A percentile compares a stretch with the other conserved stretches of the same genome.
These are phyloP conservation scores for Mellilla xanthometata DNA, from an alignment of 2,888 invertebrate genomes.

Conservation along the genomic window DNA sequence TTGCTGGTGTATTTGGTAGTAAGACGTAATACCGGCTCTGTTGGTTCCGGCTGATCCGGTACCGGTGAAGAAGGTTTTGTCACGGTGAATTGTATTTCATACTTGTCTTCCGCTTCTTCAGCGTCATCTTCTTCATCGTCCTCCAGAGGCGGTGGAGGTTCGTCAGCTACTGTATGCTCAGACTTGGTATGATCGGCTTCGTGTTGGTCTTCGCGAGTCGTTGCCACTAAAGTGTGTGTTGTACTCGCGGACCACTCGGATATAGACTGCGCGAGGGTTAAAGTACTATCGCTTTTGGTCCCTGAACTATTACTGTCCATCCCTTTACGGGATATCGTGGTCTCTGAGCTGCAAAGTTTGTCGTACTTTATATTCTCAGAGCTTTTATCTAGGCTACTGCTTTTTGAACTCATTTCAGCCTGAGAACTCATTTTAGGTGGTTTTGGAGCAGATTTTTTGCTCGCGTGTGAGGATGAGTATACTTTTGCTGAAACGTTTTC, in stretches of 20 bases:
- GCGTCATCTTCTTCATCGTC: slow-evolving; percentile 20
- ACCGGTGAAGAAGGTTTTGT: slow-evolving; percentile 44
- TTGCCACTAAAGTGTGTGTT: slow-evolving; percentile 88
- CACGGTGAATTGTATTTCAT: slow-evolving; percentile 43
- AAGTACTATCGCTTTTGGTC: slow-evolving; percentile 91
- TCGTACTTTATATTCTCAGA: slow-evolving; percentile 83
- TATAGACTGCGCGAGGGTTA: slow-evolving; percentile 89
- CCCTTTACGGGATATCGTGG: slow-evolving; percentile 74
- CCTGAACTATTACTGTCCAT: slow-evolving; percentile 84
- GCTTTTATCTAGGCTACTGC: slow-evolving; percentile 82
- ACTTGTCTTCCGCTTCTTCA: slow-evolving; percentile 43
- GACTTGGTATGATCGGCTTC: slow-evolving; percentile 71
- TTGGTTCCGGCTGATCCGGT: slow-evolving; percentile 41
- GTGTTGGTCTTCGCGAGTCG: slow-evolving; percentile 74
- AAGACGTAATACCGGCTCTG: slow-evolving; percentile 61
- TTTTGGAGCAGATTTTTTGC: slow-evolving; percentile 79
- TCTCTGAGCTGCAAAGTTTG: slow-evolving; percentile 84
- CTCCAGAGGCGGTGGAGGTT: slow-evolving; percentile 39
- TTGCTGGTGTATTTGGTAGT: slow-evolving; percentile 58
- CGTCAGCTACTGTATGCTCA: slow-evolving; percentile 74
- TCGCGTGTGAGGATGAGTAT: slow-evolving; percentile 81
- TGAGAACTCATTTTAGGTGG: slow-evolving; percentile 63
- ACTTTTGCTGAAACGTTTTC: slow-evolving; percentile 79
- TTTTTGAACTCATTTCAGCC: slow-evolving; percentile 81
- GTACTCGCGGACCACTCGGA: slow-evolving; percentile 93